phyloP scores from a whole-genome alignment of 53 echinoderm and acorn worm species.

The Patiria pectinifera region DNA sequence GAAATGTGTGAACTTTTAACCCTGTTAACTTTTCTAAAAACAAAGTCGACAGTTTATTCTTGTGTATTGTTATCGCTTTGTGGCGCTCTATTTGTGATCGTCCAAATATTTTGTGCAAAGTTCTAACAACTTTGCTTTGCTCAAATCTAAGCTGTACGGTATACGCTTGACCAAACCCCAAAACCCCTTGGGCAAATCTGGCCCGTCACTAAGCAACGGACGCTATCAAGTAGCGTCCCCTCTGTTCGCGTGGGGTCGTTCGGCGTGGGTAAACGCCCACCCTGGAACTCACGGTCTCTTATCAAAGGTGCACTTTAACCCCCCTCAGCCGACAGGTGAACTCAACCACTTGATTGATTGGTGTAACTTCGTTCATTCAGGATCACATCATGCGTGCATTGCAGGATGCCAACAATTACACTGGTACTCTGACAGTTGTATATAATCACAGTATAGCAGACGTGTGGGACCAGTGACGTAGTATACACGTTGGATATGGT shows the following conservation, averaged over 20 bases:
- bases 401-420: conserved; percentile 52
- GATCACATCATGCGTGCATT: neutral
- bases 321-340: neutral
- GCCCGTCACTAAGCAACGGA: conserved; percentile 68
- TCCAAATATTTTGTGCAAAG: too few relatives aligned
- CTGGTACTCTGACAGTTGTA: conserved; percentile 19
- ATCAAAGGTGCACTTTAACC: conserved; percentile 49
- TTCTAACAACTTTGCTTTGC: too few relatives aligned
- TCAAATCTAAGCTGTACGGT: too few relatives aligned
- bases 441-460: neutral
- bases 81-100: too few relatives aligned
- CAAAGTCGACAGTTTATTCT: too few relatives aligned
- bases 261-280: conserved; percentile 74
- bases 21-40: too few relatives aligned
- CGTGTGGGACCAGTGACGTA: conserved; percentile 13
- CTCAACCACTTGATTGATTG: conserved; percentile 44
- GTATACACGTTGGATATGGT: conserved; percentile 27
- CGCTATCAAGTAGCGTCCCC: conserved; percentile 70
- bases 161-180: neutral
- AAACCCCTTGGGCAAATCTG: neutral
- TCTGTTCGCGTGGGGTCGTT: conserved; percentile 61
- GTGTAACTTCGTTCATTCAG: conserved; percentile 25
- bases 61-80: too few relatives aligned
- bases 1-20: neutral
- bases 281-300: neutral